phyloP scores from a whole-genome alignment of 2,113 vertebrate genomes.

The Chrysochloris asiatica region DNA sequence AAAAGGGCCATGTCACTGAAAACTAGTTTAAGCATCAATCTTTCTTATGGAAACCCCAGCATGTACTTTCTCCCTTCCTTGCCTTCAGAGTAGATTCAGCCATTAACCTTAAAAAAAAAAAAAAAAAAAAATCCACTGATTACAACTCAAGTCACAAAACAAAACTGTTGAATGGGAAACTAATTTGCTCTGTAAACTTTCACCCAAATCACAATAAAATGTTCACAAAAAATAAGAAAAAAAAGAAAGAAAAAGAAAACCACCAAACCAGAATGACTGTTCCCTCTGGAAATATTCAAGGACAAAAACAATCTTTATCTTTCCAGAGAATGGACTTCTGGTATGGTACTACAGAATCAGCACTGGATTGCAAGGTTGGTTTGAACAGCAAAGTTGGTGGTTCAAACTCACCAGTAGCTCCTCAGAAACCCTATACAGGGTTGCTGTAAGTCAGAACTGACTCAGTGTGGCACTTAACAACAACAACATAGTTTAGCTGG shows the following conservation, averaged over 20 bases:
- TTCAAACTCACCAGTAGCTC: too few species aligned
- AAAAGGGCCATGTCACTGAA: constrained; percentile 60
- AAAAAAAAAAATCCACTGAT: constrained; percentile 63
- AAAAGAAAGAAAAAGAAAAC: constrained; percentile 48
- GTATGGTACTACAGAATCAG: too few species aligned
- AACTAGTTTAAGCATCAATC: constrained; percentile 45
- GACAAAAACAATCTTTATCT: background rate
- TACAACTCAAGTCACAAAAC: background rate
- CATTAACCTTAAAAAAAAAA: constrained; percentile 52
- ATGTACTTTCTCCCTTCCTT: constrained; percentile 30
- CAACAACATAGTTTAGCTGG: too few species aligned
- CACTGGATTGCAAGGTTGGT: too few species aligned
- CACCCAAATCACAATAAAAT: background rate
- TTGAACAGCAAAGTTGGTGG: too few species aligned
- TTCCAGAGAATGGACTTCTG: background rate
- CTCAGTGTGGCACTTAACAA: too few species aligned
- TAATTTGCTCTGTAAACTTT: background rate
- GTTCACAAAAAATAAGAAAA: background rate
- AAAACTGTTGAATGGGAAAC: background rate
- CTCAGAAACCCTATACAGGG: too few species aligned
- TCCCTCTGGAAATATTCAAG: constrained; percentile 55
- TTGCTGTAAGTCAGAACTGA: too few species aligned
- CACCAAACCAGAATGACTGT: constrained; percentile 47
- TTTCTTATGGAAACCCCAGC: constrained; percentile 72
- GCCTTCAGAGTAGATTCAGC: constrained; percentile 50